Evolutionary conservation across 2,797 vertebrate species (phyloP), one percentile per base, ranked within the genome.

Genomic region (Phaenicophaeus curvirostris): DNA sequence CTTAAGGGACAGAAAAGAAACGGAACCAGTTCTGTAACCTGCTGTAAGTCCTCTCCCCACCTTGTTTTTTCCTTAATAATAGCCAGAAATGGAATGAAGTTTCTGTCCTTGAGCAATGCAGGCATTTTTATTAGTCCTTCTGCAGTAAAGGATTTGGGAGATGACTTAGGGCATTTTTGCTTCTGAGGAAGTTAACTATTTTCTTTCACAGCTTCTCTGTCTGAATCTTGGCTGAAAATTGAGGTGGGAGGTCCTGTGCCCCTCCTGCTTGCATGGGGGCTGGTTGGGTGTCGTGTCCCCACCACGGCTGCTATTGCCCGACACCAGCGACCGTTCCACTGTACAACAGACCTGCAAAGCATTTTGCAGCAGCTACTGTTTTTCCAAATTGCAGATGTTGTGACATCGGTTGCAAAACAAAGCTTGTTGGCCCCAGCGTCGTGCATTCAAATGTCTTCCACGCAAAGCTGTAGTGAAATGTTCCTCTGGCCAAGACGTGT

Each of bases 301-400:
- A 8, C 39, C 78, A 31, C 46, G 42, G 19, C 62, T 0, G 0
- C 67, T n/a, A 1, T 91, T 89, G 12, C 65, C 55, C 85, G 89
- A 87, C 3, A 0, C 35, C 46, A 25, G 58, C 0, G 0, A 9
- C 55, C 0, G 28, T 91, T 95, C 6, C 4, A 0, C 59, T 33
- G 74, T 67, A 33, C 89, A 57, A 42, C 3, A 1, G 67, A 61
- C 66, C 63, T 54, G 28, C 33, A 35, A 33, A 35, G 66, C 19
- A 2, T 28, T 81, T 35, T 57, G 73, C 63, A 67, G 55, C 74
- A 65, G 54, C 48, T 13, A 1, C 54, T 33, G 0, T 15, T 5
- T 90, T 75, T 78, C 82, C 53, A 57, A 10, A 42, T 18, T n/a
- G 62, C 86, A 69, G 35, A 28, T 41, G 16, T 63, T 89, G 66